Conservation (phyloP, 2,113 vertebrate species). For the Xenus cinereus region DNA sequence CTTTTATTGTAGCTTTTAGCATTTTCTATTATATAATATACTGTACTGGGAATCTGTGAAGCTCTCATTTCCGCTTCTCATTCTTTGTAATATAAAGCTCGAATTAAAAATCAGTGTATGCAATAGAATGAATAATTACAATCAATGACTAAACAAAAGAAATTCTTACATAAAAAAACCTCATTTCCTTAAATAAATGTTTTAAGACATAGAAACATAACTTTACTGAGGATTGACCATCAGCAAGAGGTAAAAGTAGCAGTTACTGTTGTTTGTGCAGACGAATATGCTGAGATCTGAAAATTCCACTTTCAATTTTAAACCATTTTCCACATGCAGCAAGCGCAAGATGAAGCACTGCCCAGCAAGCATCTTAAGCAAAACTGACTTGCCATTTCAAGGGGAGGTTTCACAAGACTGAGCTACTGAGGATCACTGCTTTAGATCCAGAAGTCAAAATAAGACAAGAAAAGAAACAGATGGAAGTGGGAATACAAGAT, state of each 20-base stretch:
- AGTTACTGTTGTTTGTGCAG: not conserved
- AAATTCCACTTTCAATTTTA: not conserved
- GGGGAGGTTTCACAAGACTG: not conserved
- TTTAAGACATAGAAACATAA: not conserved
- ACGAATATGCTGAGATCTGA: not conserved
- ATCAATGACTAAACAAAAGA: not conserved
- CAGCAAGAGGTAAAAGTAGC: not conserved
- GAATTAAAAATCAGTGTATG: not conserved
- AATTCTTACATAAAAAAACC: not conserved
- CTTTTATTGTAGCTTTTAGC: not conserved
- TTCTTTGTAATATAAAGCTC: not conserved
- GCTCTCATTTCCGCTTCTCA: not conserved
- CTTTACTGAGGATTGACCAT: not conserved
- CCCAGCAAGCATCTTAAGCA: constrained; percentile 4
- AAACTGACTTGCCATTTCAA: not conserved
- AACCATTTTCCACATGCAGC: not conserved
- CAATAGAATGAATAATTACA: not conserved
- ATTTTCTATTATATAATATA: not conserved
- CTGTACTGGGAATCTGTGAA: not conserved
- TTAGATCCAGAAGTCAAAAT: constrained; percentile 3
- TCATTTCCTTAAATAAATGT: not conserved
- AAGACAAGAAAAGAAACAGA: not conserved
- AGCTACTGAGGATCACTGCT: not conserved
- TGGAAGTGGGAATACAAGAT: not conserved
- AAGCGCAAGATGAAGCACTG: not conserved